A percentile compares a stretch with the other conserved stretches of the same genome.
phyloP scores from a whole-genome alignment of 2,797 vertebrate genomes.

The Diglossa cyanea region DNA sequence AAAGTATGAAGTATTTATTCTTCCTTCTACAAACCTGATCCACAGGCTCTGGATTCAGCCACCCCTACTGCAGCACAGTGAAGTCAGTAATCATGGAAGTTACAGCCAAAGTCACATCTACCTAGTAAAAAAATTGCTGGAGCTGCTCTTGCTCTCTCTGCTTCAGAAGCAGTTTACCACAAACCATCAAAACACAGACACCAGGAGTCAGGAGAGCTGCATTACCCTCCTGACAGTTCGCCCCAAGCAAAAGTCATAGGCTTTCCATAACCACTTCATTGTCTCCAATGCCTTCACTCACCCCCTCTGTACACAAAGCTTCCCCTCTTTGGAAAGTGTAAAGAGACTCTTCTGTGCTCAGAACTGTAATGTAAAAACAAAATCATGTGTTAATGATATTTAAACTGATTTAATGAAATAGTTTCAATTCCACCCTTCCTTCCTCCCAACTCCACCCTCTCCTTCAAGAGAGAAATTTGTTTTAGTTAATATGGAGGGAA shows the following conservation, averaged over 20 bases:
- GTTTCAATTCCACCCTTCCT: slow-evolving; percentile 38
- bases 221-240: neutral
- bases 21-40: neutral
- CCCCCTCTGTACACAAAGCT: neutral
- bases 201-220: neutral
- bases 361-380: neutral
- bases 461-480: neutral
- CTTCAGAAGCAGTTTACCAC: neutral
- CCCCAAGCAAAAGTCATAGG: neutral
- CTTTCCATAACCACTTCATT: neutral
- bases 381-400: neutral
- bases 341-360: neutral
- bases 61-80: neutral
- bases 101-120: neutral
- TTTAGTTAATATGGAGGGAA: neutral
- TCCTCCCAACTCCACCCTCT: slow-evolving; percentile 28
- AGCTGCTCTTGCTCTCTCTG: neutral
- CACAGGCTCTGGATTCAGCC: neutral
- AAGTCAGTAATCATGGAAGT: neutral
- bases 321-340: neutral
- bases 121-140: neutral
- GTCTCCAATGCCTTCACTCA: neutral
- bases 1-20: neutral
- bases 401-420: neutral
- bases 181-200: neutral